A percentile compares a stretch with the other conserved stretches of the same genome.
Evolutionary conservation across 2,113 vertebrate species (phyloP).

Genomic region (Lampris megalopsis): DNA sequence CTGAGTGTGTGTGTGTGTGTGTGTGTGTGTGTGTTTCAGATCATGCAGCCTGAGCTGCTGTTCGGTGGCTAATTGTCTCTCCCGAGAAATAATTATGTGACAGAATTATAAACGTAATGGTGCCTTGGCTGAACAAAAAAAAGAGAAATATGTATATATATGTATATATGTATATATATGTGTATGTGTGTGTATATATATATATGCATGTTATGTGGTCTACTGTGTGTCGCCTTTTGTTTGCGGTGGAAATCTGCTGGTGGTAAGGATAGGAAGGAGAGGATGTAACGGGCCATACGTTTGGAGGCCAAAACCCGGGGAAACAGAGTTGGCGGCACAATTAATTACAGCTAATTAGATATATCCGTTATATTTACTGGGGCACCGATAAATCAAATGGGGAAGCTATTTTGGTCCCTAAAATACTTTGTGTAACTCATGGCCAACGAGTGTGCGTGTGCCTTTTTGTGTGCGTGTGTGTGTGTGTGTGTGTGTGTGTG

Average conservation of each 20-base stretch:
- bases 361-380: constrained; percentile 75
- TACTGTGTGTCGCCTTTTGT: constrained; percentile 64
- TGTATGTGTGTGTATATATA: constrained; percentile 67
- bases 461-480: background rate
- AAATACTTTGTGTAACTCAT: constrained; percentile 63
- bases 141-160: too few relatives aligned
- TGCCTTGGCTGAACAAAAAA: constrained; percentile 55
- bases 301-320: constrained; percentile 65
- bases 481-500: background rate
- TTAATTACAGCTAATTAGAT: constrained; percentile 80
- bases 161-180: constrained; percentile 61
- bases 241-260: constrained; percentile 47
- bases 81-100: constrained; percentile 80
- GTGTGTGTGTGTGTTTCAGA: constrained; percentile 47
- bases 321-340: constrained; percentile 65
- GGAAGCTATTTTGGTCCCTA: constrained; percentile 63
- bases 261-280: constrained; percentile 57
- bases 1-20: constrained; percentile 7
- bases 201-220: constrained; percentile 55
- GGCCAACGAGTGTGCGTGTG: constrained; percentile 15
- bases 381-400: constrained; percentile 72
- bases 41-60: constrained; percentile 46
- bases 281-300: constrained; percentile 57
- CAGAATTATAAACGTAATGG: constrained; percentile 77
- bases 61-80: constrained; percentile 80